These are phyloP conservation scores for Lacanobia oleracea DNA, from an alignment of 2,888 invertebrate genomes.

Conservation along the genomic window DNA sequence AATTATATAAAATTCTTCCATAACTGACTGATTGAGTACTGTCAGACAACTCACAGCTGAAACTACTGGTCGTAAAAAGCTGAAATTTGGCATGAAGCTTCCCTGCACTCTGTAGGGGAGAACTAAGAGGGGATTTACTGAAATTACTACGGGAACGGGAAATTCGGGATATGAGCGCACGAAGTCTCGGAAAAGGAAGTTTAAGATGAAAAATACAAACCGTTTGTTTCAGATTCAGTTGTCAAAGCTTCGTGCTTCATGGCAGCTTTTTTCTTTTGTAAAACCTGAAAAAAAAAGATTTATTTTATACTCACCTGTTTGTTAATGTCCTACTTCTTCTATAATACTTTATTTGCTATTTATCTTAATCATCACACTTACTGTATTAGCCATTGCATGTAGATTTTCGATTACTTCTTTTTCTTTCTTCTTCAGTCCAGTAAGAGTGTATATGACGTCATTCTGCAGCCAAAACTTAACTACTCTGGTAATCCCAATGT, in stretches of 20 bases:
- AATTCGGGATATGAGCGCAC: no score
- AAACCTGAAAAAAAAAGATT: constrained; percentile 7
- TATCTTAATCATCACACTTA: background rate
- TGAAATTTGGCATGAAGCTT: no score
- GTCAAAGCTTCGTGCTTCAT: background rate
- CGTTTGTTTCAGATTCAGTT: background rate
- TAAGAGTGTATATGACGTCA: constrained; percentile 18
- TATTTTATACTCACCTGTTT: background rate
- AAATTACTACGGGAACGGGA: no score
- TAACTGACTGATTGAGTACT: no score
- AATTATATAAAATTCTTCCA: no score
- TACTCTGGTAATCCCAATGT: background rate
- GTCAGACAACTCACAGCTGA: no score
- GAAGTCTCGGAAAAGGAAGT: no score
- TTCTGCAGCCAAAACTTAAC: constrained; percentile 28
- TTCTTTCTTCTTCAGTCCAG: constrained; percentile 33
- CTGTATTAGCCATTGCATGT: constrained; percentile 19
- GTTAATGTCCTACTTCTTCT: background rate
- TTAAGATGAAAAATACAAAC: background rate
- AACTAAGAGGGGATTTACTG: no score
- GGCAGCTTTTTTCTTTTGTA: constrained; percentile 36
- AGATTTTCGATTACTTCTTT: background rate
- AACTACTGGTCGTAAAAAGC: no score
- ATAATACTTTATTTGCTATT: background rate
- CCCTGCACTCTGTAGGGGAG: no score